phyloP scores from a whole-genome alignment of 2,797 vertebrate genomes.

The Babyrousa celebensis region DNA sequence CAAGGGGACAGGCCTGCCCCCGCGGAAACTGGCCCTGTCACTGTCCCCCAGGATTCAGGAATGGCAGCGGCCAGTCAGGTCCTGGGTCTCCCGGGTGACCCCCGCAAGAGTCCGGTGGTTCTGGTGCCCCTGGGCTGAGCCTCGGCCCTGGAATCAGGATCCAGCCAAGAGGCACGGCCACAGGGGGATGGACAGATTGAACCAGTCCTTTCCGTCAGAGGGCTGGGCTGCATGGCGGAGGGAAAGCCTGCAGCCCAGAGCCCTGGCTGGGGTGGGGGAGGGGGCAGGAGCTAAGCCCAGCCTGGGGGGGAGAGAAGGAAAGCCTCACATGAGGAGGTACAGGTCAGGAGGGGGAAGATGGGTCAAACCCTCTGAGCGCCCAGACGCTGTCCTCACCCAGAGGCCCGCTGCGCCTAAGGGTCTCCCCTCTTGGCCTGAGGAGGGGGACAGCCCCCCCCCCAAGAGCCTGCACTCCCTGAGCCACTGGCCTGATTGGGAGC shows the following conservation, averaged over 20 bases:
- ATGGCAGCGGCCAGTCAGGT: conserved; percentile 41
- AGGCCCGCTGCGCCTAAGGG: background rate
- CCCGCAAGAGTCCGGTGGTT: conserved; percentile 44
- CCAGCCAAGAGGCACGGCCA: conserved; percentile 4
- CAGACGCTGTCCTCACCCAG: background rate
- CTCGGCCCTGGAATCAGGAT: conserved; percentile 38
- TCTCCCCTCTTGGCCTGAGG: background rate
- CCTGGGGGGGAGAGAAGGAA: conserved; percentile 54
- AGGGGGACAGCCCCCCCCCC: background rate
- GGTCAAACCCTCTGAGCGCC: background rate
- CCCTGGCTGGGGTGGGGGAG: background rate
- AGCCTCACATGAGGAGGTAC: background rate
- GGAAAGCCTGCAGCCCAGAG: background rate
- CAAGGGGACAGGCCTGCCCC: background rate
- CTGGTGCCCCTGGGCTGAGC: conserved; percentile 23
- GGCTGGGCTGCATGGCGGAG: background rate
- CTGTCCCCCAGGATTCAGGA: conserved; percentile 5
- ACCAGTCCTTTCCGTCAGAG: conserved; percentile 83
- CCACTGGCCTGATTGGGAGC: background rate
- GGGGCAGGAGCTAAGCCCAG: background rate
- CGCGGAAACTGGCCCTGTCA: background rate
- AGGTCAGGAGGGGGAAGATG: background rate
- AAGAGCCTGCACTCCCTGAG: background rate
- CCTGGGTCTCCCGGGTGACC: conserved; percentile 37
- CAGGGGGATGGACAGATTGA: conserved; percentile 72